Base-by-base conservation (phyloP, 2,113 vertebrate species). In the Erythrocebus patas region DNA sequence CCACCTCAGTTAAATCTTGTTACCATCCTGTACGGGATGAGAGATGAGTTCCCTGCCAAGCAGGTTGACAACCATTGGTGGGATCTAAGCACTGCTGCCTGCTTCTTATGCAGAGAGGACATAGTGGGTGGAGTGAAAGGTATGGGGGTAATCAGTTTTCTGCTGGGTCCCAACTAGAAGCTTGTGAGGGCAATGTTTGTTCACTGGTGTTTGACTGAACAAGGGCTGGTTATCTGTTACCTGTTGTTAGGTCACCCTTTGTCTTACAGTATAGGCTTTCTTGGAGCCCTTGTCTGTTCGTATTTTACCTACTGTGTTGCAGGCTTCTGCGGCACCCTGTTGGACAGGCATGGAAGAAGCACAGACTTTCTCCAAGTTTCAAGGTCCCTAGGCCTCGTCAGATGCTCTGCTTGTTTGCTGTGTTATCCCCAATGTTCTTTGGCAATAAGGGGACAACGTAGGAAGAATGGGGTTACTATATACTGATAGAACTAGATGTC, bases 271-370 rank as follows among this genome's bases (percentile, higher is more conserved):
- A 75, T 5, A 40, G 45, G 32, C 1, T 84, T 35, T n/a, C 35
- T 55, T 27, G 27, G 72, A 27, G 6, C 11, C n/a, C 35, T 66
- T 73, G 11, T 66, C 38, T 66, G 25, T 30, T 27, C 12, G 17
- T 55, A 1, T 16, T 68, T 10, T 1, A 59, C 1, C 12, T 1
- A 32, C 27, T 1, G 30, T 32, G 0, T 16, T 1, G 1, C 8
- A 82, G 10, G 23, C 45, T 18, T 32, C 25, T 23, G 23, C 11
- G 1, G 40, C n/a, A 35, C 14, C 1, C 4, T 61, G 45, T 18
- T 25, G 64, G 32, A 23, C 3, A 4, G 43, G n/a, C 20, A 57
- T 17, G 35, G 6, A 38, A n/a, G 4, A 20, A 32, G 32, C 11
- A 66, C 6, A 11, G 13, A 66, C 25, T 35, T 3, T 40, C 57